These are phyloP conservation scores for Eristalinus sepulchralis DNA, from an alignment of 2,888 invertebrate genomes.

Conservation along the genomic window DNA sequence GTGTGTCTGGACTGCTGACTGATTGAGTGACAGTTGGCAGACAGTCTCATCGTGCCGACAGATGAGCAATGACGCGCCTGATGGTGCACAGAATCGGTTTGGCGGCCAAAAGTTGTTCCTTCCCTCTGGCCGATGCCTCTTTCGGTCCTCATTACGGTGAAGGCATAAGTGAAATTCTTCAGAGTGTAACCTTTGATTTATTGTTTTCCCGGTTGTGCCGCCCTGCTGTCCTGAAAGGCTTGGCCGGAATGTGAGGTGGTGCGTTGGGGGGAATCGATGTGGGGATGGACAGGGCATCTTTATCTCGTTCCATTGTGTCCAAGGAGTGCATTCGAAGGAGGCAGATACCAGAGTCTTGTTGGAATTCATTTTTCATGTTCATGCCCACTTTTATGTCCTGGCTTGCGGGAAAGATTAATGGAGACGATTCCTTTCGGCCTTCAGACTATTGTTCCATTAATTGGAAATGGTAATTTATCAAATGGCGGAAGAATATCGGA, in stretches of 20 bases:
- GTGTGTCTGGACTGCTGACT: constrained; percentile 17
- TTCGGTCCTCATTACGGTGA: constrained; percentile 1
- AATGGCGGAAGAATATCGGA: constrained; percentile 28
- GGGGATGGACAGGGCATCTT: neutral
- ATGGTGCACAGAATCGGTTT: constrained; percentile 11
- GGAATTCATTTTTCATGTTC: constrained; percentile 45
- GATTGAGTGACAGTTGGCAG: constrained; percentile 32
- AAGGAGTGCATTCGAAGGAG: constrained; percentile 38
- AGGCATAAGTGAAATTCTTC: constrained; percentile 22
- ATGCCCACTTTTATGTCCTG: neutral
- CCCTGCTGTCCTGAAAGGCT: neutral
- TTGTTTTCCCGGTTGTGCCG: constrained; percentile 16
- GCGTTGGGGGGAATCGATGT: too few relatives aligned
- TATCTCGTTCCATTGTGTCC: constrained; percentile 15
- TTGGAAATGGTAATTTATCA: constrained; percentile 47
- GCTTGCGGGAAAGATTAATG: constrained; percentile 35
- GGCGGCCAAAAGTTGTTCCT: constrained; percentile 17
- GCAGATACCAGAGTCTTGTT: constrained; percentile 30
- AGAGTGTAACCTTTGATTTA: constrained; percentile 55
- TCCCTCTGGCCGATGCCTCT: neutral
- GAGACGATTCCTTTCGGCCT: constrained; percentile 11
- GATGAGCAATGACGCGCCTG: constrained; percentile 30
- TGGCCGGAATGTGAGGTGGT: too few relatives aligned
- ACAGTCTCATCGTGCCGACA: constrained; percentile 4
- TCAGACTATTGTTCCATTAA: constrained; percentile 51